phyloP scores from a whole-genome alignment of 2,113 vertebrate species.

The Fukomys damarensis region DNA sequence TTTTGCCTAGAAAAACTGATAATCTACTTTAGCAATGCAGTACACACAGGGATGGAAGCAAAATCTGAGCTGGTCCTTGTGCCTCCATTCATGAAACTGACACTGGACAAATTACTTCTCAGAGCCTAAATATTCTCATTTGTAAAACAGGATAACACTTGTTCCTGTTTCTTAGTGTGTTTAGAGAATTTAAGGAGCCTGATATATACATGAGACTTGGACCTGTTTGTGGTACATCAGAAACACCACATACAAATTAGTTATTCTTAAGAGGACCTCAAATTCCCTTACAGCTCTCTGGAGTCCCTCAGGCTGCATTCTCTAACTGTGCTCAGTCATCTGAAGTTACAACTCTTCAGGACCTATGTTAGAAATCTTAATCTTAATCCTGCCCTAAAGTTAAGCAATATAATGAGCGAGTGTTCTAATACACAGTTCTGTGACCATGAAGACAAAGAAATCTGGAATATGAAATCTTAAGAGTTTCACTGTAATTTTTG shows the following conservation, averaged over 20 bases:
- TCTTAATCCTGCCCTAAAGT: neutral
- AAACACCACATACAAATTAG: neutral
- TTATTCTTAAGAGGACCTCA: neutral
- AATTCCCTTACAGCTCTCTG: neutral
- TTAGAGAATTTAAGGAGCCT: neutral
- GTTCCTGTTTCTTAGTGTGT: neutral
- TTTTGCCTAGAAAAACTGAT: neutral
- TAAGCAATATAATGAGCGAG: neutral
- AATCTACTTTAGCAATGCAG: neutral
- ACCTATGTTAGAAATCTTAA: neutral
- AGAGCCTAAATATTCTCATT: neutral
- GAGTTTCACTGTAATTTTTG: neutral
- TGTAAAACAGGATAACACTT: neutral
- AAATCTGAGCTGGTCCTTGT: neutral
- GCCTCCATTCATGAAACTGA: neutral
- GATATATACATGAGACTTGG: neutral
- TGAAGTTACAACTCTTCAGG: neutral
- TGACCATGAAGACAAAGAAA: conserved; percentile 11
- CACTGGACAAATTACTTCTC: neutral
- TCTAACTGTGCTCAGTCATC: neutral
- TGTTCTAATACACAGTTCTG: neutral
- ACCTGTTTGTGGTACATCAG: neutral
- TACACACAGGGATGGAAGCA: neutral
- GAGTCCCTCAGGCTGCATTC: neutral
- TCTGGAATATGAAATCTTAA: neutral